These are phyloP conservation scores for Falcaria lacertinaria DNA, from an alignment of 2,888 invertebrate species.

Conservation along the genomic window DNA sequence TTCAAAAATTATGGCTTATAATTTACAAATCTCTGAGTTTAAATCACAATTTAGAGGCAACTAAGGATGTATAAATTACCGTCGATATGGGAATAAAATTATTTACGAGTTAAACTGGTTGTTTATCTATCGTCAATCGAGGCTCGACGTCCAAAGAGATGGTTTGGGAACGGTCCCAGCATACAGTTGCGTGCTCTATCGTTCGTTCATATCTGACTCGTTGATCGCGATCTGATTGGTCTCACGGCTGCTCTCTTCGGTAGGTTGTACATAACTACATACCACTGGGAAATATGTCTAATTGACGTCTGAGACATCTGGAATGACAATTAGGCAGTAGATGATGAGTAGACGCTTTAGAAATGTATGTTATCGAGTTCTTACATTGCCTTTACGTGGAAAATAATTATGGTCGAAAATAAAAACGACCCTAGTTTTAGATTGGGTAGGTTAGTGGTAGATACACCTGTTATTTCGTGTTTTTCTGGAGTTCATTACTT, in stretches of 20 bases:
- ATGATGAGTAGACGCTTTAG: too few relatives aligned
- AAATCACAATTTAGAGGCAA: background rate
- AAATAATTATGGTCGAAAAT: too few relatives aligned
- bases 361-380: too few relatives aligned
- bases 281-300: slow-evolving; percentile 16
- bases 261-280: too few relatives aligned
- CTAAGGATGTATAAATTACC: slow-evolving; percentile 11
- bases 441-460: too few relatives aligned
- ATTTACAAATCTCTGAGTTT: too few relatives aligned
- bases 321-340: background rate
- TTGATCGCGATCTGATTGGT: slow-evolving; percentile 27
- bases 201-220: slow-evolving; percentile 5
- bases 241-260: slow-evolving; percentile 16
- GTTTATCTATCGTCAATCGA: slow-evolving; percentile 16
- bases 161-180: slow-evolving; percentile 9
- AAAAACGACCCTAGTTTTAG: too few relatives aligned
- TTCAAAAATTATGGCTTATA: too few relatives aligned
- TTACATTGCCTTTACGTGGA: too few relatives aligned
- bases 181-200: slow-evolving; percentile 35
- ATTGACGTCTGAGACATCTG: slow-evolving; percentile 4
- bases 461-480: too few relatives aligned
- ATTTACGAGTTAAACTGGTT: slow-evolving; percentile 17
- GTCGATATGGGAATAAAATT: slow-evolving; percentile 5
- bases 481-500: too few relatives aligned
- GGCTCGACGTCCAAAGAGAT: slow-evolving; percentile 12